Evolutionary conservation across 2,888 invertebrate species (phyloP).

Genomic region (Drosophila nigricruria): DNA sequence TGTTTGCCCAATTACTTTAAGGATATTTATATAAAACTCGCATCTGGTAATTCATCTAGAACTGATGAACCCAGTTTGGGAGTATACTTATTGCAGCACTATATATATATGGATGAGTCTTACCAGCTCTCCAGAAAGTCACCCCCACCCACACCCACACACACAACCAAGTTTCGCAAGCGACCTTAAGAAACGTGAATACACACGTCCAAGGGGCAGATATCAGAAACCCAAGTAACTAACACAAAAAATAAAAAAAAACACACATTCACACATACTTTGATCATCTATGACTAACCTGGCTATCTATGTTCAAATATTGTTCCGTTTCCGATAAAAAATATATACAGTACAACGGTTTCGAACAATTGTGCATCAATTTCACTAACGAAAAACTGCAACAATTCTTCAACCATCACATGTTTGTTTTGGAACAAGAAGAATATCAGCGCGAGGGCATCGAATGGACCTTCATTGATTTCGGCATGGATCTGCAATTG

Average conservation of each 20-base stretch:
- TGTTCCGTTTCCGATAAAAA: slow-evolving; percentile 83
- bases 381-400: slow-evolving; percentile 97
- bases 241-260: slow-evolving; percentile 38
- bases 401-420: slow-evolving; percentile 98
- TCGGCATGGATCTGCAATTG: slow-evolving; percentile 95
- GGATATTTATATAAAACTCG: slow-evolving; percentile 2
- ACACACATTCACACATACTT: slow-evolving; percentile 17
- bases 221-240: slow-evolving; percentile 59
- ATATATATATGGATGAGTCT: slow-evolving; percentile 2
- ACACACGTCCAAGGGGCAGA: slow-evolving; percentile 36
- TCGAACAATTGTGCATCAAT: slow-evolving; percentile 97
- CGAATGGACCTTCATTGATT: slow-evolving; percentile 97
- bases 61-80: slow-evolving; percentile 61
- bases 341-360: slow-evolving; percentile 91
- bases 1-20: slow-evolving; percentile 13
- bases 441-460: slow-evolving; percentile 96
- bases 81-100: slow-evolving; percentile 53
- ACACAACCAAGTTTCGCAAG: slow-evolving; percentile 21
- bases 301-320: slow-evolving; percentile 60
- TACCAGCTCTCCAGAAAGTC: slow-evolving; percentile 32
- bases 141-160: not conserved
- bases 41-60: slow-evolving; percentile 61
- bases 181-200: slow-evolving; percentile 32
- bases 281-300: slow-evolving; percentile 50
- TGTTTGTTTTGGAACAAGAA: slow-evolving; percentile 97